Percentiles rank a stretch among this genome's conserved stretches.
These are phyloP conservation scores for Caenorhabditis uteleia DNA, from an alignment of 2,888 invertebrate species.

Conservation along the genomic window DNA sequence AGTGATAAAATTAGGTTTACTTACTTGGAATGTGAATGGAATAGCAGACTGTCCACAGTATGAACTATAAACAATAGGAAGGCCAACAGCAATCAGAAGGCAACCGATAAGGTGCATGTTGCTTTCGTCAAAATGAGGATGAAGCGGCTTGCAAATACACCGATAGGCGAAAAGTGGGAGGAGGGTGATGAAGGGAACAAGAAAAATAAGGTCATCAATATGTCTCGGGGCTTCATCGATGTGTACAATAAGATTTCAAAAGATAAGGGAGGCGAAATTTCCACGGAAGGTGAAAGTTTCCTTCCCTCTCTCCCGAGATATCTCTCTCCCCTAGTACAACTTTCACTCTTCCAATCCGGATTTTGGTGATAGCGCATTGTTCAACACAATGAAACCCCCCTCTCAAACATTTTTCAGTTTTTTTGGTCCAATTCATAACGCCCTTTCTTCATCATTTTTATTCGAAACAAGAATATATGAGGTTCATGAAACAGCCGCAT, in stretches of 20 bases:
- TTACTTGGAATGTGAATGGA: slow-evolving; percentile 60
- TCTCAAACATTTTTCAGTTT: slow-evolving; percentile 17
- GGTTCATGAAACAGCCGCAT: no score
- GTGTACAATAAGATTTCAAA: slow-evolving; percentile 16
- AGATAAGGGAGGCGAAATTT: slow-evolving; percentile 41
- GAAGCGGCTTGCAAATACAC: no score
- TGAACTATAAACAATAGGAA: slow-evolving; percentile 38
- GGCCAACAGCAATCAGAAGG: slow-evolving; percentile 2
- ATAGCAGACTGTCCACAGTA: slow-evolving; percentile 58
- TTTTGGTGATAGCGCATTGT: no score
- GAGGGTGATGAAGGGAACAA: no score
- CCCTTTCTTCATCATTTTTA: no score
- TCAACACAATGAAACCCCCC: no score
- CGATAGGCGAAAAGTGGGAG: slow-evolving; percentile 12
- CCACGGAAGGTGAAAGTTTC: slow-evolving; percentile 33
- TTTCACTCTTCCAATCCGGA: slow-evolving; percentile 41
- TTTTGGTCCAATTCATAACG: slow-evolving; percentile 8
- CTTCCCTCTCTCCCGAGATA: background rate
- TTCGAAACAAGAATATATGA: no score
- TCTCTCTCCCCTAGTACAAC: slow-evolving; percentile 20
- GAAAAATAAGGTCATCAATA: slow-evolving; percentile 45
- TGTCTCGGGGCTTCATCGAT: no score
- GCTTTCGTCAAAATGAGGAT: no score
- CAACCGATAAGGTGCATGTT: no score
- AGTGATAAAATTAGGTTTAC: background rate